Percentiles rank a stretch among this genome's conserved stretches.
Conservation (phyloP, 2,888 invertebrate genomes). For the Panzeria rudis region DNA sequence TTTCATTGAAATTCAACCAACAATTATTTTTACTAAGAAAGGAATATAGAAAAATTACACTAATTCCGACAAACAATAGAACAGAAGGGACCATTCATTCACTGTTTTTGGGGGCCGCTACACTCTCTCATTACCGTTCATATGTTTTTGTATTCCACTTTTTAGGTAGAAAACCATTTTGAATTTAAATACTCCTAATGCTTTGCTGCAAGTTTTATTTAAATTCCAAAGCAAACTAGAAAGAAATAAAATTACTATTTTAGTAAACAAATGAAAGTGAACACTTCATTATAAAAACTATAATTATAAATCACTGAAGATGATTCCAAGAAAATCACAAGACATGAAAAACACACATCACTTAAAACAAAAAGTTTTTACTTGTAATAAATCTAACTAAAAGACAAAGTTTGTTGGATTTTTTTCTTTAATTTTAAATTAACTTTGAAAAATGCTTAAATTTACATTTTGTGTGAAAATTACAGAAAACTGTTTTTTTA, state of each 20-base stretch:
- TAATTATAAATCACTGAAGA: slow-evolving; percentile 15
- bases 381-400: background rate
- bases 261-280: background rate
- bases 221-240: background rate
- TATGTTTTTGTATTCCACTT: background rate
- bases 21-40: no score
- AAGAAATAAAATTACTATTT: background rate
- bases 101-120: no score
- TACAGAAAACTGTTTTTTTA: background rate
- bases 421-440: slow-evolving; percentile 6
- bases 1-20: no score
- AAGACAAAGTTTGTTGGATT: background rate
- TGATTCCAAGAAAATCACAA: slow-evolving; percentile 14
- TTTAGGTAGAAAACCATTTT: no score
- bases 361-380: background rate
- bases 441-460: slow-evolving; percentile 27
- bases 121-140: no score
- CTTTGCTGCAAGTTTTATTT: background rate
- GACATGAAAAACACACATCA: background rate
- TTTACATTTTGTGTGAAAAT: slow-evolving; percentile 5
- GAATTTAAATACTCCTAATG: background rate
- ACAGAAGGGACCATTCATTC: no score
- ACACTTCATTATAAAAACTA: background rate
- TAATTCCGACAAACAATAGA: no score
- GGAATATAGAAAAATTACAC: no score